Percentiles rank a stretch among this genome's conserved stretches.
Conservation (phyloP, 2,888 invertebrate genomes). For the Xiphydria camelus region DNA sequence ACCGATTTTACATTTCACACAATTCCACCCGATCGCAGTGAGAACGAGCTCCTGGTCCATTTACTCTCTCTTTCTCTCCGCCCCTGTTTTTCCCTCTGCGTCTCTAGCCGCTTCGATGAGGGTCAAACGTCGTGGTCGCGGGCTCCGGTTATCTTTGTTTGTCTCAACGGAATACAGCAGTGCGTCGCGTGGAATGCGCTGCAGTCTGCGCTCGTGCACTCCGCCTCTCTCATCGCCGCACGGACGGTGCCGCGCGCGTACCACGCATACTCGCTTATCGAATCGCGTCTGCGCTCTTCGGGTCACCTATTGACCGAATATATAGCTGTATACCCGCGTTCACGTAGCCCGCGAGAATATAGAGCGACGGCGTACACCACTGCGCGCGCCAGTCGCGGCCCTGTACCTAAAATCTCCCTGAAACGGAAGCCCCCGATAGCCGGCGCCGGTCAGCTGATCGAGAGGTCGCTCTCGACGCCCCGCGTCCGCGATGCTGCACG, state of each 20-base stretch:
- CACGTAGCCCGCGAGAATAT: too few species aligned
- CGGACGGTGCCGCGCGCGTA: constrained; percentile 6
- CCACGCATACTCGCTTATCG: constrained; percentile 29
- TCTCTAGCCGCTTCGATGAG: background rate
- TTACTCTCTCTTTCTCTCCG: constrained; percentile 4
- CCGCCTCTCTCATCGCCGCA: constrained; percentile 18
- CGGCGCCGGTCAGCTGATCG: constrained; percentile 3
- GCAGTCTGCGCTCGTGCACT: constrained; percentile 33
- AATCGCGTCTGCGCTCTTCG: constrained; percentile 51
- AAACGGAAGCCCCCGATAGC: too few species aligned
- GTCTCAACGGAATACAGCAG: constrained; percentile 37
- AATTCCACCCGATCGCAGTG: too few species aligned
- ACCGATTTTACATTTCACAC: background rate
- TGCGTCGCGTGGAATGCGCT: constrained; percentile 39
- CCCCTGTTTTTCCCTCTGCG: background rate
- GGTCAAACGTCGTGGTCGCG: too few species aligned
- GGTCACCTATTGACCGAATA: constrained; percentile 55
- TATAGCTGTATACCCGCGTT: too few species aligned
- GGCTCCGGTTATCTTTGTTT: background rate
- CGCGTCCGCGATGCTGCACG: too few species aligned
- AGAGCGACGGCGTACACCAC: too few species aligned
- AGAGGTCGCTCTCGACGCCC: too few species aligned
- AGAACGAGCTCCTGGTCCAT: too few species aligned
- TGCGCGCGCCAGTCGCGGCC: too few species aligned
- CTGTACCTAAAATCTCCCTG: too few species aligned